These are phyloP conservation scores for Agrotis clavis DNA, from an alignment of 2,888 invertebrate genomes.

Conservation along the genomic window DNA sequence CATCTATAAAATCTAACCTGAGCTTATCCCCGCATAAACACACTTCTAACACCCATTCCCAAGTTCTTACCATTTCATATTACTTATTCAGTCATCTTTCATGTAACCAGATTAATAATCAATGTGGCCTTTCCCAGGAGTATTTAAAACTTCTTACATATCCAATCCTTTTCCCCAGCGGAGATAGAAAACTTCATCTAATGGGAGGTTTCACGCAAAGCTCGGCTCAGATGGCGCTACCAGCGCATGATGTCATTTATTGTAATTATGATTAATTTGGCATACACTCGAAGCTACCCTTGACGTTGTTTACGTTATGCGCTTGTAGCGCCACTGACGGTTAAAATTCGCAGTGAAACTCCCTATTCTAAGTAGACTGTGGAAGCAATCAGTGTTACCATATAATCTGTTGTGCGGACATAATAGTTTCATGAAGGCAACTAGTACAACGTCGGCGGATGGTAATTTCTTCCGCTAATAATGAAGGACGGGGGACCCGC, in stretches of 20 bases:
- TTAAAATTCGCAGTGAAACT: no score
- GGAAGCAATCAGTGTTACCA: slow-evolving; percentile 20
- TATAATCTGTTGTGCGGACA: slow-evolving; percentile 27
- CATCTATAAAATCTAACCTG: no score
- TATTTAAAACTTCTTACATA: not conserved
- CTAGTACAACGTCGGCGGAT: slow-evolving; percentile 68
- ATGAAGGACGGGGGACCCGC: slow-evolving; percentile 73
- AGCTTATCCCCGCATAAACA: no score
- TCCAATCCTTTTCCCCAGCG: not conserved
- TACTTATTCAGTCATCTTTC: not conserved
- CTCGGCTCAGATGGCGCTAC: no score
- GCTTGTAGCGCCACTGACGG: no score
- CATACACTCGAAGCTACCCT: no score
- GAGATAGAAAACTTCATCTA: not conserved
- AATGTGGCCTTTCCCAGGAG: not conserved
- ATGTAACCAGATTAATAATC: no score
- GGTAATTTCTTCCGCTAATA: slow-evolving; percentile 75
- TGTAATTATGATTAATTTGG: no score
- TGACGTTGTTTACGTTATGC: no score
- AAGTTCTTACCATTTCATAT: not conserved
- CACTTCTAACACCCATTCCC: no score
- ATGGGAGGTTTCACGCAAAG: no score
- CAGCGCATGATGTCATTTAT: no score
- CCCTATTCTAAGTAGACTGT: not conserved
- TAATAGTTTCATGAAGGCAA: slow-evolving; percentile 59